phyloP scores from a whole-genome alignment of 2,797 vertebrate genomes.

The Clarias laeviceps region DNA sequence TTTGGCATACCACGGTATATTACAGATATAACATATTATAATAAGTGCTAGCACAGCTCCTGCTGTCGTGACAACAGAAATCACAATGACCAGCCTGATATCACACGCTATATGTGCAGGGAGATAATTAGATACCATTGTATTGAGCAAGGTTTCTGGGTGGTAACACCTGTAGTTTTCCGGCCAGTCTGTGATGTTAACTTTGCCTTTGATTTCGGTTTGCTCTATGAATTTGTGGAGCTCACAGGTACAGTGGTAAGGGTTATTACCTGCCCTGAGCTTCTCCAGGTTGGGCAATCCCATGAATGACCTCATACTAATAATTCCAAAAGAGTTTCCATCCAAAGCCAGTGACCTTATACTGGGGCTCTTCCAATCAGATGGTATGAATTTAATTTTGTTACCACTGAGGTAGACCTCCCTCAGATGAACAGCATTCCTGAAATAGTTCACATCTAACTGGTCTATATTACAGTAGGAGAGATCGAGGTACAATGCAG shows the following conservation, averaged over 20 bases:
- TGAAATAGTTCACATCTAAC: slow-evolving; percentile 77
- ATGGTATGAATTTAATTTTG: slow-evolving; percentile 87
- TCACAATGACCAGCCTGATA: slow-evolving; percentile 75
- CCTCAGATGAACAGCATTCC: slow-evolving; percentile 65
- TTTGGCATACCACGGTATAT: slow-evolving; percentile 81
- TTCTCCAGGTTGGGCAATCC: slow-evolving; percentile 72
- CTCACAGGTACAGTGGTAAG: slow-evolving; percentile 86
- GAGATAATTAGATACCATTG: slow-evolving; percentile 69
- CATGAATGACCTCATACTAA: slow-evolving; percentile 75
- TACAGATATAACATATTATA: slow-evolving; percentile 78
- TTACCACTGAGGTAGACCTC: slow-evolving; percentile 79
- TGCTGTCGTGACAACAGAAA: slow-evolving; percentile 73
- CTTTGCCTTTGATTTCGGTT: slow-evolving; percentile 57
- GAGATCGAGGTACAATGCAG: slow-evolving; percentile 76
- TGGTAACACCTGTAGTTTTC: slow-evolving; percentile 82
- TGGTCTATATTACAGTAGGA: slow-evolving; percentile 79
- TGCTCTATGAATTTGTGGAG: slow-evolving; percentile 78
- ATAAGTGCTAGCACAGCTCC: slow-evolving; percentile 64
- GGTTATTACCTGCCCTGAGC: slow-evolving; percentile 82
- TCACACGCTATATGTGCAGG: slow-evolving; percentile 76
- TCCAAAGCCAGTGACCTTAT: slow-evolving; percentile 74
- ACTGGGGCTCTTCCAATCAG: slow-evolving; percentile 73
- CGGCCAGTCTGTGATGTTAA: slow-evolving; percentile 82
- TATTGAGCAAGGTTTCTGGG: slow-evolving; percentile 76
- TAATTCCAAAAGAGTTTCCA: slow-evolving; percentile 85